These are phyloP conservation scores for Oophaga sylvatica DNA, from an alignment of 2,797 vertebrate genomes.

Conservation along the genomic window DNA sequence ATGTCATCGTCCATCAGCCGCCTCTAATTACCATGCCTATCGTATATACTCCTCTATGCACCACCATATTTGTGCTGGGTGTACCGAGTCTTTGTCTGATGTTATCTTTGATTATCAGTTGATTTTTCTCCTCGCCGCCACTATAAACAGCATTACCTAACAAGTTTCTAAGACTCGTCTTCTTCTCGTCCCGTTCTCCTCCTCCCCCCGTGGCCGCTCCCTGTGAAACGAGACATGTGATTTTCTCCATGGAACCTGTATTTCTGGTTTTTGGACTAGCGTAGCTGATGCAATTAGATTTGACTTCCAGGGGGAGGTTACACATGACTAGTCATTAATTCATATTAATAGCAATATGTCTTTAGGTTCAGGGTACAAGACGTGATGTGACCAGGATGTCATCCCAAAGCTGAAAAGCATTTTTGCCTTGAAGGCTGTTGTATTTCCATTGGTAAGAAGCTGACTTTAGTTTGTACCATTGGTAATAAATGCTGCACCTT, in stretches of 20 bases:
- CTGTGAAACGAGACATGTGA: constrained; percentile 37
- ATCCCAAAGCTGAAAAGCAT: not conserved
- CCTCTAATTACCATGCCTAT: not conserved
- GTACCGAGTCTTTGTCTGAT: constrained; percentile 2
- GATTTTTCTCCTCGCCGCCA: not conserved
- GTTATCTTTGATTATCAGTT: constrained; percentile 27
- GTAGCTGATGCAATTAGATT: constrained; percentile 84
- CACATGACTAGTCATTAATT: not conserved
- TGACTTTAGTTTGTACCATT: not conserved
- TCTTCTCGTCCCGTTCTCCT: not conserved
- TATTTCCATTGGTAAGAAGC: not conserved
- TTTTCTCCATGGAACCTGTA: constrained; percentile 32
- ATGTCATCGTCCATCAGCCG: not conserved
- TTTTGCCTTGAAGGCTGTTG: not conserved
- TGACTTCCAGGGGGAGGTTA: constrained; percentile 61
- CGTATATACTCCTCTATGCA: not conserved
- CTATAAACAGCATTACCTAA: constrained; percentile 1
- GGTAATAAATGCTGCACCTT: not conserved
- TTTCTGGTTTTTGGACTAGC: constrained; percentile 67
- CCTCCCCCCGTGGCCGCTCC: constrained; percentile 24
- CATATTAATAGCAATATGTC: not conserved
- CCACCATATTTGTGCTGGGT: not conserved
- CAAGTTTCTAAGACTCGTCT: not conserved
- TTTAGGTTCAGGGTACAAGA: not conserved
- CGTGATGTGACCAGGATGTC: not conserved